Evolutionary conservation across 2,888 invertebrate species (phyloP).

Genomic region (Lissocephala sabroskyi): DNA sequence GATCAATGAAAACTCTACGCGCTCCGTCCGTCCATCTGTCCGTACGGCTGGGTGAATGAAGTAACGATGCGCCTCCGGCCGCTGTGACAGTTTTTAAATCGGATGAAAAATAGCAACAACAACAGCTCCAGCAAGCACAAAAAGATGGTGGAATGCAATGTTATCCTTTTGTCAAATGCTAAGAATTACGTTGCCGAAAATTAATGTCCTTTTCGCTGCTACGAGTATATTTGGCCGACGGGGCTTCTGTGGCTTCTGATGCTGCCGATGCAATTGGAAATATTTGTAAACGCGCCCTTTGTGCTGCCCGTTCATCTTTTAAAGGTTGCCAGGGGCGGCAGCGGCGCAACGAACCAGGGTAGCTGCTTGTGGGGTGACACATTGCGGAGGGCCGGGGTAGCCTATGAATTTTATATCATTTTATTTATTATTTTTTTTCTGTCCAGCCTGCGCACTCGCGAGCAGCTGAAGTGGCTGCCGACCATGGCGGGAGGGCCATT

Average conservation of each 20-base stretch:
- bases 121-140: not conserved
- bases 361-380: too few relatives aligned
- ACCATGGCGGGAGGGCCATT: not conserved
- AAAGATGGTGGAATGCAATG: slow-evolving; percentile 41
- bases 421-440: not conserved
- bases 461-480: not conserved
- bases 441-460: not conserved
- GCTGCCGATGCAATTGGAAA: slow-evolving; percentile 53
- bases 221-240: too few relatives aligned
- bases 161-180: slow-evolving; percentile 62
- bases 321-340: not conserved
- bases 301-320: slow-evolving; percentile 9
- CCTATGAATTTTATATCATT: slow-evolving; percentile 2
- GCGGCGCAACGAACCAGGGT: too few relatives aligned
- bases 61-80: slow-evolving; percentile 43
- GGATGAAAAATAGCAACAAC: slow-evolving; percentile 34
- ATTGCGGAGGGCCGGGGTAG: not conserved
- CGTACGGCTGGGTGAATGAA: slow-evolving; percentile 8
- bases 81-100: slow-evolving; percentile 53
- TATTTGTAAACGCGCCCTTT: slow-evolving; percentile 65
- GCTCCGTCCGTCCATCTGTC: not conserved
- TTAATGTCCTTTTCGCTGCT: slow-evolving; percentile 47
- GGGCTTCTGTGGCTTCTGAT: too few relatives aligned
- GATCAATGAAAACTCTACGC: slow-evolving; percentile 48
- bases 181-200: slow-evolving; percentile 54